Evolutionary conservation across 1,140 invertebrate species (phyloP).

Genomic region (Heliothis subflexa): DNA sequence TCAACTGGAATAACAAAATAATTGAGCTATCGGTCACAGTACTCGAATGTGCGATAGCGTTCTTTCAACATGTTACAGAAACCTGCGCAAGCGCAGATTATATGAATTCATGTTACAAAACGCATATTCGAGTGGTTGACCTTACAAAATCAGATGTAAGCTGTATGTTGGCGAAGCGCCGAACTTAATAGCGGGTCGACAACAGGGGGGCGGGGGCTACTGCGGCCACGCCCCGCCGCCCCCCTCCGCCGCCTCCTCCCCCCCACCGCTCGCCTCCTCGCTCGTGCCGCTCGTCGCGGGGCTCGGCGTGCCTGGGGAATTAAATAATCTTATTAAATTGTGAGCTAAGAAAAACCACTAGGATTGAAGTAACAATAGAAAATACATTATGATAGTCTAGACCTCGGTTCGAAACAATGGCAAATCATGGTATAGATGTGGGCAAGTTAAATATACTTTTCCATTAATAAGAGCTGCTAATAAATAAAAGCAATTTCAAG

Average conservation of each 20-base stretch:
- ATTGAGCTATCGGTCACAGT: constrained; percentile 3
- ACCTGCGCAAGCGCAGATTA: neutral
- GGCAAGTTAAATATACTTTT: too few species aligned
- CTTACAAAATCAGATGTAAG: constrained; percentile 5
- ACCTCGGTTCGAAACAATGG: too few species aligned
- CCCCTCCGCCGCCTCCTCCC: constrained; percentile 43
- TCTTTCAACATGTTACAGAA: too few species aligned
- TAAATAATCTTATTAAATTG: neutral
- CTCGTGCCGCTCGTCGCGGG: constrained; percentile 58
- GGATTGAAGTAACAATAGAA: too few species aligned
- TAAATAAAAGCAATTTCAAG: too few species aligned
- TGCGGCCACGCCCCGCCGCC: constrained; percentile 10
- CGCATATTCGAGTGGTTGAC: too few species aligned
- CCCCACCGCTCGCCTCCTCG: constrained; percentile 50
- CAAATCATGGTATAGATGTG: too few species aligned
- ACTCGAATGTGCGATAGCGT: constrained; percentile 14
- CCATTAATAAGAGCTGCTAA: too few species aligned
- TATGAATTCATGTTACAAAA: neutral
- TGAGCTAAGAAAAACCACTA: too few species aligned
- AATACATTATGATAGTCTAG: too few species aligned
- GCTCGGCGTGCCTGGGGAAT: constrained; percentile 56
- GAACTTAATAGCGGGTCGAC: constrained; percentile 79
- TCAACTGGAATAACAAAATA: constrained; percentile 19
- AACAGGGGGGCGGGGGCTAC: constrained; percentile 46
- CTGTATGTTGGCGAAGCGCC: constrained; percentile 70